These are phyloP conservation scores for Perodicticus potto DNA, from an alignment of 2,797 vertebrate species.

Conservation along the genomic window DNA sequence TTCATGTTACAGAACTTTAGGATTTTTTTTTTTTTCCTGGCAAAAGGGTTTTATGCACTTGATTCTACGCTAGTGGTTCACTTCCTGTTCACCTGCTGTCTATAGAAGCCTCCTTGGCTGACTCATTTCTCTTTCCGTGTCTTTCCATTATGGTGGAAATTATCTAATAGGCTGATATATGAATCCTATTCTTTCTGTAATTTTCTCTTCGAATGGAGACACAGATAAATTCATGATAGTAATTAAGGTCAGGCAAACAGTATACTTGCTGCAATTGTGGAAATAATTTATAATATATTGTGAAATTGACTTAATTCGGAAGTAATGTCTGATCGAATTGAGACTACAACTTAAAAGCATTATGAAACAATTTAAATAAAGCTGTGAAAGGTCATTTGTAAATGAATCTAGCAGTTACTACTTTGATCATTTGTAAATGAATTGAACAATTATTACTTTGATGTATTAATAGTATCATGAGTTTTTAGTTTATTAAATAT, in stretches of 20 bases:
- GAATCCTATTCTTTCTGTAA: not conserved
- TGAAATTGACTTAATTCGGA: conserved; percentile 54
- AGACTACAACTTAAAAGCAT: conserved; percentile 16
- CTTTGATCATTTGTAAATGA: conserved; percentile 56
- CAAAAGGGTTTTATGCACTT: not conserved
- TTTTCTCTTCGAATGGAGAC: conserved; percentile 40
- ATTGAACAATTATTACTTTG: conserved; percentile 36
- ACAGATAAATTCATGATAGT: conserved; percentile 27
- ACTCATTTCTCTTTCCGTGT: conserved; percentile 24
- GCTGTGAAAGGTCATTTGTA: conserved; percentile 22
- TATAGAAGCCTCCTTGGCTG: not conserved
- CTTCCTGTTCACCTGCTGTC: not conserved
- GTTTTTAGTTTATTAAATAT: conserved; percentile 53
- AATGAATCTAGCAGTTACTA: conserved; percentile 43
- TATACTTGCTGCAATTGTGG: not conserved
- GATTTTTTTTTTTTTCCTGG: not conserved
- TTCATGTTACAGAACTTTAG: conserved; percentile 26
- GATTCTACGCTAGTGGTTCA: not conserved
- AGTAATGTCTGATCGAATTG: conserved; percentile 44
- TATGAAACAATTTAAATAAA: conserved; percentile 39
- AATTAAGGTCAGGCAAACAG: conserved; percentile 8
- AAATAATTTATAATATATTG: conserved; percentile 3
- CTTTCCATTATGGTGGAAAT: conserved; percentile 37
- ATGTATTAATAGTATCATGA: not conserved
- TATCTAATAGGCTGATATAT: not conserved